These are phyloP conservation scores for Enteromius anoplus DNA, from an alignment of 2,797 vertebrate genomes.

Conservation along the genomic window DNA sequence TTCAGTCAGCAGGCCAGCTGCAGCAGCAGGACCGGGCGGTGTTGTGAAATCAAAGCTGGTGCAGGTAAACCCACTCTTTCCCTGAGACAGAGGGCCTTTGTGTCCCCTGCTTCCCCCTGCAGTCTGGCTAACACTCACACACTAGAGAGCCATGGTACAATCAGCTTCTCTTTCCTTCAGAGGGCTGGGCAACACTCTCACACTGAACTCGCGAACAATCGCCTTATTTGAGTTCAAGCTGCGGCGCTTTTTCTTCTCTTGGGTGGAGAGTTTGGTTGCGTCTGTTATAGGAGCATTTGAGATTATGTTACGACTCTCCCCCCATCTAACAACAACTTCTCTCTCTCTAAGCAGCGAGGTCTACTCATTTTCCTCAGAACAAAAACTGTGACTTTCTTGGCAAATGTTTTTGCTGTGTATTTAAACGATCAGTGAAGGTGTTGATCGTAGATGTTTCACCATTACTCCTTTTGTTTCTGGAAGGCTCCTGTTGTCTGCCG, in stretches of 20 bases:
- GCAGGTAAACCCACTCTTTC: conserved; percentile 74
- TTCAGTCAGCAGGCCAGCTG: conserved; percentile 45
- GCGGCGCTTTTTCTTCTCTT: conserved; percentile 49
- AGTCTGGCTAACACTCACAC: conserved; percentile 54
- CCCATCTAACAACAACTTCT: conserved; percentile 58
- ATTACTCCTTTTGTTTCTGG: conserved; percentile 51
- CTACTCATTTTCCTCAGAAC: conserved; percentile 32
- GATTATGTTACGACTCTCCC: conserved; percentile 59
- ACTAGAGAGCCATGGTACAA: conserved; percentile 64
- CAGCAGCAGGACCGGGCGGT: conserved; percentile 22
- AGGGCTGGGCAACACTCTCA: conserved; percentile 52
- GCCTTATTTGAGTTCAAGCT: conserved; percentile 65
- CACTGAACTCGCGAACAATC: conserved; percentile 68
- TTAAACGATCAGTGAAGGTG: conserved; percentile 32
- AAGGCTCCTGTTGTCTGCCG: conserved; percentile 37
- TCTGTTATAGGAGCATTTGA: conserved; percentile 59
- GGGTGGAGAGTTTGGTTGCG: conserved; percentile 56
- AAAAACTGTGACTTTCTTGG: neutral
- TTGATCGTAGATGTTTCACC: conserved; percentile 24
- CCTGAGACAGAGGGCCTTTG: conserved; percentile 78
- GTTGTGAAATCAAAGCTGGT: conserved; percentile 81
- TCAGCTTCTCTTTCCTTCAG: conserved; percentile 35
- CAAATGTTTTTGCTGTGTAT: conserved; percentile 11
- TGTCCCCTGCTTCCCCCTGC: conserved; percentile 58
- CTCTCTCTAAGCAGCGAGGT: conserved; percentile 61